phyloP scores from a whole-genome alignment of 2,113 vertebrate species.

The Cyanoderma ruficeps region DNA sequence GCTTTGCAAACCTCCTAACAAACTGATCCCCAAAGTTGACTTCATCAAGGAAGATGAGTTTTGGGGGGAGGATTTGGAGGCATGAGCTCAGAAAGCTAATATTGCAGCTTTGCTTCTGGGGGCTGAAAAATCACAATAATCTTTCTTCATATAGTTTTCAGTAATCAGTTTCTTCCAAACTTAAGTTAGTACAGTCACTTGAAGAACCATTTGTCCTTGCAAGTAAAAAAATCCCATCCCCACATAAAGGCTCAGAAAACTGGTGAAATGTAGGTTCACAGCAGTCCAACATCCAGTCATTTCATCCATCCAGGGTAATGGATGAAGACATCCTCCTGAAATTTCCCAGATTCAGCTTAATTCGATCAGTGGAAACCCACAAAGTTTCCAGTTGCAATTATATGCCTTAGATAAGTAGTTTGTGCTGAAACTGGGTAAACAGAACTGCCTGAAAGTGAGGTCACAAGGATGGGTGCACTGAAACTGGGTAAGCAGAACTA shows the following conservation, averaged over 20 bases:
- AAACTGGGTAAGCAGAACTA: background rate
- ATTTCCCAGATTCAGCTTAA: background rate
- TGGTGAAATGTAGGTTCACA: background rate
- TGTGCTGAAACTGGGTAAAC: background rate
- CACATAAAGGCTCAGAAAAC: background rate
- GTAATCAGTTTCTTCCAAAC: background rate
- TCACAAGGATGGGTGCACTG: background rate
- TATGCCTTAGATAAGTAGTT: background rate
- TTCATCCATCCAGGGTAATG: background rate
- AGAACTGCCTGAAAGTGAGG: background rate
- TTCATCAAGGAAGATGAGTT: background rate
- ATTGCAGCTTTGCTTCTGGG: background rate
- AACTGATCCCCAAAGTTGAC: background rate
- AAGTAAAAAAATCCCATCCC: background rate
- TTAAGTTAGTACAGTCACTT: background rate
- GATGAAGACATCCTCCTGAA: background rate
- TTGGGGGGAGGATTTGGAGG: background rate
- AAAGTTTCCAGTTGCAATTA: background rate
- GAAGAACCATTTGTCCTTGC: background rate
- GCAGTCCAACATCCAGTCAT: background rate
- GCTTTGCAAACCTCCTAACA: background rate
- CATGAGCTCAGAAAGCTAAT: background rate
- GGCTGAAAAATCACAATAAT: background rate
- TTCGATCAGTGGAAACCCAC: rapidly evolving
- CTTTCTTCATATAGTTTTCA: background rate